These are phyloP conservation scores for Olivierus martensii DNA, from an alignment of 1,140 invertebrate species.

Conservation along the genomic window DNA sequence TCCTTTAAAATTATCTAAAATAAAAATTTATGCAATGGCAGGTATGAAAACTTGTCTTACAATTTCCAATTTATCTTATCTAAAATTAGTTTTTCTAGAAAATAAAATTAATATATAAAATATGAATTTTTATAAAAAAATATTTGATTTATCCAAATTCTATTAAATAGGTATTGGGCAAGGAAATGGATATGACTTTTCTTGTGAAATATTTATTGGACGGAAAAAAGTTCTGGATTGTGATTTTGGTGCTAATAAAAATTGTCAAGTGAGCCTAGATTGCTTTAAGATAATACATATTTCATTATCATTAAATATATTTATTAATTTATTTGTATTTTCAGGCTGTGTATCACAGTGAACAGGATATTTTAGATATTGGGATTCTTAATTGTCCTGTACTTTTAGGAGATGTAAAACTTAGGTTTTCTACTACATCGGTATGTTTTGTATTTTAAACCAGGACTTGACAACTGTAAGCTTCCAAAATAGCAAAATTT, in stretches of 20 bases:
- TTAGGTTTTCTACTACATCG: constrained; percentile 31
- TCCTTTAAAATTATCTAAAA: constrained; percentile 27
- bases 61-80: background rate
- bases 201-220: constrained; percentile 28
- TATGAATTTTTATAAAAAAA: background rate
- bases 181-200: constrained; percentile 37
- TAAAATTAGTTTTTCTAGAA: background rate
- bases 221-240: constrained; percentile 29
- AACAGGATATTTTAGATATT: constrained; percentile 28
- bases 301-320: background rate
- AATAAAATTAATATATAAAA: constrained; percentile 1
- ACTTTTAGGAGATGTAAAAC: constrained; percentile 33
- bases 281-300: background rate
- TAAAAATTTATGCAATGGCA: constrained; percentile 30
- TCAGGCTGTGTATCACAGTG: constrained; percentile 23
- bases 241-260: constrained; percentile 28
- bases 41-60: constrained; percentile 21
- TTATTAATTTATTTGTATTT: constrained; percentile 1
- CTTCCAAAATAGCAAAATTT: no score
- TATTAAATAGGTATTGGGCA: constrained; percentile 29
- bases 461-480: no score
- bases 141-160: background rate
- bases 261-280: constrained; percentile 31
- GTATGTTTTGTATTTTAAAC: constrained; percentile 23
- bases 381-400: constrained; percentile 27